These are phyloP conservation scores for Nephila pilipes DNA, from an alignment of 1,140 invertebrate genomes.

Conservation along the genomic window DNA sequence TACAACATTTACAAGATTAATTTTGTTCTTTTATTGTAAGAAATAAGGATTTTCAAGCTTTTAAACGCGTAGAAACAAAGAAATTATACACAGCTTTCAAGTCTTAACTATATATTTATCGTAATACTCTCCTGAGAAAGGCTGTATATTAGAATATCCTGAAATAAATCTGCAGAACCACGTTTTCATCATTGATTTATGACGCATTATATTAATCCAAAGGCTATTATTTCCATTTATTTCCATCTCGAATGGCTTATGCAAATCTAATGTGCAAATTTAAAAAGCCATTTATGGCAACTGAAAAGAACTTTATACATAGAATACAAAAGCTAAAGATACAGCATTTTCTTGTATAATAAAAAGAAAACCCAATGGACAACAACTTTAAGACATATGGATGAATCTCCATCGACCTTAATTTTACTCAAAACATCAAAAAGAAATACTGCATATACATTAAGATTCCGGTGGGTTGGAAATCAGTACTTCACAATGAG, in stretches of 20 bases:
- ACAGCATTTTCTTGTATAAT: neutral
- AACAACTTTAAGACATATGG: neutral
- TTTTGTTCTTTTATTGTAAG: too few relatives aligned
- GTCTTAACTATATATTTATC: neutral
- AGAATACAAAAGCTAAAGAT: neutral
- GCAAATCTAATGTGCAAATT: conserved; percentile 26
- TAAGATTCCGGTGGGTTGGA: too few relatives aligned
- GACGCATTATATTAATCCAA: conserved; percentile 16
- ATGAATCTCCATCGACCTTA: too few relatives aligned
- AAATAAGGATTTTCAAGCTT: too few relatives aligned
- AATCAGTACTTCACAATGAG: too few relatives aligned
- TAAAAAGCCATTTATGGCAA: conserved; percentile 4
- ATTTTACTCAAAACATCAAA: too few relatives aligned
- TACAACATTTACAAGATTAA: too few relatives aligned
- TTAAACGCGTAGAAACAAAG: too few relatives aligned
- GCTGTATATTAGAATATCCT: neutral
- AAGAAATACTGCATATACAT: too few relatives aligned
- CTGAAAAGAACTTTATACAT: neutral
- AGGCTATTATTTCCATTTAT: conserved; percentile 3
- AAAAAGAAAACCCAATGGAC: neutral
- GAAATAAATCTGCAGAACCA: neutral
- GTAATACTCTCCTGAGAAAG: too few relatives aligned
- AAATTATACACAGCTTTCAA: too few relatives aligned
- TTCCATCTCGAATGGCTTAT: conserved; percentile 21
- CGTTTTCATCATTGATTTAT: conserved; percentile 4